Evolutionary conservation across 2,888 invertebrate species (phyloP), one percentile per base, ranked within the genome.

Genomic region (Aquatica leii): DNA sequence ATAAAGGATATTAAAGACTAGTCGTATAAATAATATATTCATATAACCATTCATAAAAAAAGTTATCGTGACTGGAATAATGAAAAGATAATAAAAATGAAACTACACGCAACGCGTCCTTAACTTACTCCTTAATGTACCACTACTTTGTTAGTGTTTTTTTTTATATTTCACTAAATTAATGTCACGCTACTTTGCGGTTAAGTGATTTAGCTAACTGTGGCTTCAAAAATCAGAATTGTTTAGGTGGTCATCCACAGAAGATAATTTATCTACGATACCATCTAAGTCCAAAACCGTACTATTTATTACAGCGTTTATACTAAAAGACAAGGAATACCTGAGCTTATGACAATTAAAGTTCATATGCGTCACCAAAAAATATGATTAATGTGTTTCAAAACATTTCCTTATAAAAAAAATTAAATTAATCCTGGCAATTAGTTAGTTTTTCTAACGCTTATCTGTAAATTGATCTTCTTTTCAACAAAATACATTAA

Each of bases 1-100:
- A 65, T 58, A 61, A 61, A 54, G 66, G 68, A 55, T 50, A 50
- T 51, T 56, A 40, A 62, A 54, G 52, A 56, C 51, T 51, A 41
- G 62, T 56, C 51, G 17, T 51, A 62, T 62, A 62, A 62, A 62
- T 62, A 53, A 62, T 62, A 54, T 18, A 50, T 60, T 31, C 60
- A 60, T 55, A 54, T 50, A 58, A 43, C 62, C 56, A 62, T 62
- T 56, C 62, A 62, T 62, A 62, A 31, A 34, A 52, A 41, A 59
- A 61, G 63, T 46, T 68, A 59, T 69, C 68, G 68, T 69, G 68
- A 69, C 66, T 59, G 46, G 54, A 65, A 62, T 62, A 66, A 66
- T 61, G 66, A 66, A 68, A 62, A 62, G 62, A 52, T 62, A 62
- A 57, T 62, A 62, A 57, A 62, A 62, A 62, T 58, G 41, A 3